phyloP scores from a whole-genome alignment of 2,113 vertebrate species.

The Phocoena phocoena region DNA sequence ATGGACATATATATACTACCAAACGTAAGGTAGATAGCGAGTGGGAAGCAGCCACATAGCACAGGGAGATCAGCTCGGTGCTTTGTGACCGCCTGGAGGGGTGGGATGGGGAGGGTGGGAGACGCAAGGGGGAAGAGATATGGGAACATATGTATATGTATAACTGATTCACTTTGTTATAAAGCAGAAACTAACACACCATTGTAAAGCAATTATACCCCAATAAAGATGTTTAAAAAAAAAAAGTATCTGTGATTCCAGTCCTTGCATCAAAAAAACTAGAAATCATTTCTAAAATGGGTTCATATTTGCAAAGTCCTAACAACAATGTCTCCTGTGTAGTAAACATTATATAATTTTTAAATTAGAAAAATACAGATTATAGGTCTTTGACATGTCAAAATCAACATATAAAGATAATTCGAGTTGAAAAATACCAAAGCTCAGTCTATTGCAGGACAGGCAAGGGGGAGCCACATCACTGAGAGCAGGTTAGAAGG shows the following conservation, averaged over 20 bases:
- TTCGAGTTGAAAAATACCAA: not conserved
- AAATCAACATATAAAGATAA: not conserved
- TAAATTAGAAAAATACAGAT: not conserved
- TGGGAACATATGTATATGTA: too few relatives aligned
- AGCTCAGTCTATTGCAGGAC: not conserved
- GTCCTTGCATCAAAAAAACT: not conserved
- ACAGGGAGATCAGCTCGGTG: too few relatives aligned
- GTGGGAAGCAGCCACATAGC: too few relatives aligned
- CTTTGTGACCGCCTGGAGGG: too few relatives aligned
- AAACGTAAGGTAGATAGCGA: too few relatives aligned
- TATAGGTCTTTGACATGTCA: not conserved
- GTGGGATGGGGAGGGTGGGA: too few relatives aligned
- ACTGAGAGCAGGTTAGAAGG: not conserved
- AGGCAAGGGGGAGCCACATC: not conserved
- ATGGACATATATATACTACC: too few relatives aligned
- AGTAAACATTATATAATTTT: not conserved
- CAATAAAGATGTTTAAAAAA: too few relatives aligned
- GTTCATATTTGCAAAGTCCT: not conserved
- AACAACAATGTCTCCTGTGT: not conserved
- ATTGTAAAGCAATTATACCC: too few relatives aligned
- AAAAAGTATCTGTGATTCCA: not conserved
- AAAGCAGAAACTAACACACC: too few relatives aligned
- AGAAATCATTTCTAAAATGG: not conserved
- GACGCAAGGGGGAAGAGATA: too few relatives aligned
- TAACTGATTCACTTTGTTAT: too few relatives aligned